Conservation (phyloP, 2,888 invertebrate genomes). For the Mythimna impura region DNA sequence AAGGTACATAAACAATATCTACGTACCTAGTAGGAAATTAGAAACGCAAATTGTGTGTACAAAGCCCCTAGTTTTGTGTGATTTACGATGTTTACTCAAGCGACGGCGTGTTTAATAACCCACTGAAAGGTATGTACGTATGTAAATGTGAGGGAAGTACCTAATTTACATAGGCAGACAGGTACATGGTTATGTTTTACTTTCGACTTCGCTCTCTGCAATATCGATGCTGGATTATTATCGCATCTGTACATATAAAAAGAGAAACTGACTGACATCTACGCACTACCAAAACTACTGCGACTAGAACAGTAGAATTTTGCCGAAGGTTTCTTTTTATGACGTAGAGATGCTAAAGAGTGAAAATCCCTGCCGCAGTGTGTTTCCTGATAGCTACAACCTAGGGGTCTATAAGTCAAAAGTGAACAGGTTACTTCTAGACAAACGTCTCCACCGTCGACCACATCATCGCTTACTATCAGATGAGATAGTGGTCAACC, state of each 20-base stretch:
- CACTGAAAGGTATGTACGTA: slow-evolving; percentile 78
- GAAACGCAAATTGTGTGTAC: slow-evolving; percentile 83
- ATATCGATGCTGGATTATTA: slow-evolving; percentile 59
- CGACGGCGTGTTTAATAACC: slow-evolving; percentile 84
- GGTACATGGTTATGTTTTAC: slow-evolving; percentile 64
- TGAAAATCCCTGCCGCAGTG: too few species aligned
- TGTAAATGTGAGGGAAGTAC: slow-evolving; percentile 75
- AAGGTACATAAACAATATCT: slow-evolving; percentile 61
- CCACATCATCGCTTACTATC: too few species aligned
- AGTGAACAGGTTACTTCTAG: too few species aligned
- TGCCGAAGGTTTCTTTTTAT: too few species aligned
- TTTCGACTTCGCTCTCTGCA: slow-evolving; percentile 47
- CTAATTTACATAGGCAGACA: slow-evolving; percentile 70
- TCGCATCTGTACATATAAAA: slow-evolving; percentile 8
- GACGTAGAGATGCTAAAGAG: too few species aligned
- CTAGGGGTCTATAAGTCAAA: too few species aligned
- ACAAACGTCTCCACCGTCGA: too few species aligned
- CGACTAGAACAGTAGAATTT: too few species aligned
- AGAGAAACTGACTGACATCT: too few species aligned
- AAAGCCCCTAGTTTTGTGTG: slow-evolving; percentile 82
- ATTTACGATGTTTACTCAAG: slow-evolving; percentile 85
- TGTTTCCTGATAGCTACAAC: too few species aligned
- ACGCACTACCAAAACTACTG: too few species aligned
- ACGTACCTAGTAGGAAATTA: slow-evolving; percentile 76
- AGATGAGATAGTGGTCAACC: too few species aligned